Evolutionary conservation across 2,797 vertebrate species (phyloP).

Genomic region (Bufotes viridis): DNA sequence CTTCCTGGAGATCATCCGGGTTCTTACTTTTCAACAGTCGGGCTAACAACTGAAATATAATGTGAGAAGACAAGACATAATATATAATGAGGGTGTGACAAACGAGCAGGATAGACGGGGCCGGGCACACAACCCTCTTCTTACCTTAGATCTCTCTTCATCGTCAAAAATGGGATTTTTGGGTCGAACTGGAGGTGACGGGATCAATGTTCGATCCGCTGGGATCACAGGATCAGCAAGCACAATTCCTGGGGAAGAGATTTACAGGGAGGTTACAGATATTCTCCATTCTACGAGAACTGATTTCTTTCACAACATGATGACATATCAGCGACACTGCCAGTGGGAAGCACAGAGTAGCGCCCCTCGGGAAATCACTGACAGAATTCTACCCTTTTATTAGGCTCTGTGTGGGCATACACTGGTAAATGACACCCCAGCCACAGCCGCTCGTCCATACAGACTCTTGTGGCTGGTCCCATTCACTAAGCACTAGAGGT

Average conservation of each 20-base stretch:
- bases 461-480: not conserved
- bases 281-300: too few species aligned
- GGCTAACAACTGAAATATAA: slow-evolving; percentile 81
- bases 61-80: not conserved
- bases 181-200: slow-evolving; percentile 82
- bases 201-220: slow-evolving; percentile 85
- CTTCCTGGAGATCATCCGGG: slow-evolving; percentile 92
- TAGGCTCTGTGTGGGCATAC: too few species aligned
- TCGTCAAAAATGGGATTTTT: slow-evolving; percentile 95
- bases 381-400: too few species aligned
- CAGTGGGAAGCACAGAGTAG: too few species aligned
- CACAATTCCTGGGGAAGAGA: slow-evolving; percentile 81
- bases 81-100: not conserved
- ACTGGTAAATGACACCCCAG: too few species aligned
- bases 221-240: slow-evolving; percentile 84
- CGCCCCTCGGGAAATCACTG: too few species aligned
- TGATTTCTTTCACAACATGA: too few species aligned
- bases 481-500: not conserved
- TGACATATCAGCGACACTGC: too few species aligned
- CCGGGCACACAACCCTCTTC: not conserved
- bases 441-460: too few species aligned
- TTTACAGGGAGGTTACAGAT: not conserved
- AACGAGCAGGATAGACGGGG: too few species aligned
- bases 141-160: slow-evolving; percentile 91
- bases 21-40: slow-evolving; percentile 95